Percentiles rank a stretch among this genome's conserved stretches.
Evolutionary conservation across 2,113 vertebrate species (phyloP).

Genomic region (Larimichthys polyactis): DNA sequence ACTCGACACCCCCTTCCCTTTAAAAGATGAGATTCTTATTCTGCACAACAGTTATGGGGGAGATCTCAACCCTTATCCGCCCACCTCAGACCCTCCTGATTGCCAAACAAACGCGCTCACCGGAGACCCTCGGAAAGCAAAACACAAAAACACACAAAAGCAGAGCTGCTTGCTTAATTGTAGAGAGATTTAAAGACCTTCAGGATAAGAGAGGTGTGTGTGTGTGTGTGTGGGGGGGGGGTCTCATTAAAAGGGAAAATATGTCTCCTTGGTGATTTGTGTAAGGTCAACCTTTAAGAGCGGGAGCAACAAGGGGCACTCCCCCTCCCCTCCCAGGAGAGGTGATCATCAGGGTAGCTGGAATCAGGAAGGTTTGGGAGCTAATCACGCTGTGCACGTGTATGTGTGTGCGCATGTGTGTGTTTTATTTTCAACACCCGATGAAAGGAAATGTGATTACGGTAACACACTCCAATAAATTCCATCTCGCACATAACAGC

Average conservation of each 20-base stretch:
- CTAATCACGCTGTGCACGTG: not conserved
- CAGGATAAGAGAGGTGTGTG: constrained; percentile 22
- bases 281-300: constrained; percentile 46
- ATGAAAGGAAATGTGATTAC: constrained; percentile 15
- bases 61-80: constrained; percentile 41
- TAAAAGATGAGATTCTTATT: constrained; percentile 52
- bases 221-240: no score
- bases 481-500: not conserved
- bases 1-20: not conserved
- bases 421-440: not conserved
- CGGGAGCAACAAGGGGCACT: not conserved
- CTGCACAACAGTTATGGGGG: constrained; percentile 44
- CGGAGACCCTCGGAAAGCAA: constrained; percentile 10
- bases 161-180: constrained; percentile 47
- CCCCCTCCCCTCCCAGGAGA: not conserved
- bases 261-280: constrained; percentile 35
- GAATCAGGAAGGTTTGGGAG: constrained; percentile 11
- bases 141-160: constrained; percentile 7
- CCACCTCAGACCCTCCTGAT: constrained; percentile 22
- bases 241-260: constrained; percentile 56
- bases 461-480: constrained; percentile 12
- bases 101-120: constrained; percentile 15
- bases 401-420: not conserved
- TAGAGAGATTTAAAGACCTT: constrained; percentile 67
- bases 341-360: constrained; percentile 34